phyloP scores from a whole-genome alignment of 1,140 invertebrate species.

The Drosophila repleta region DNA sequence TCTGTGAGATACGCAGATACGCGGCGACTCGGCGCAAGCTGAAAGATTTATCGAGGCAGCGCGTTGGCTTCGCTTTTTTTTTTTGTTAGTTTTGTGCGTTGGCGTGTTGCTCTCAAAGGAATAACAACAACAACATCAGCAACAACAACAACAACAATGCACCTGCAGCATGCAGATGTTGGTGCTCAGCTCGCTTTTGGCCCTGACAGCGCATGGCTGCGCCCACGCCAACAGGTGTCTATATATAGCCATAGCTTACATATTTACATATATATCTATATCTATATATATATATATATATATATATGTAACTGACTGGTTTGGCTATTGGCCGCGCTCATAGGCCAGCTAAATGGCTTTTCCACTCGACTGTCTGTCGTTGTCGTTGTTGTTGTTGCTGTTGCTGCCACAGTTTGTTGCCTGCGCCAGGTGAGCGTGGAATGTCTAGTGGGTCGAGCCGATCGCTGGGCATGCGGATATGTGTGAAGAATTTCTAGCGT shows the following conservation, averaged over 20 bases:
- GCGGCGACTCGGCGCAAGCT: not conserved
- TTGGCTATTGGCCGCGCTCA: conserved; percentile 12
- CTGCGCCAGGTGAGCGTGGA: conserved; percentile 12
- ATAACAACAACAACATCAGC: conserved; percentile 16
- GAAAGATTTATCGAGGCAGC: conserved; percentile 23
- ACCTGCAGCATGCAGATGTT: conserved; percentile 35
- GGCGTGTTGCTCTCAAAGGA: conserved; percentile 26
- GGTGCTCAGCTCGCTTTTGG: conserved; percentile 13
- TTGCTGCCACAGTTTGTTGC: not conserved
- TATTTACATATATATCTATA: not conserved
- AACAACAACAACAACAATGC: conserved; percentile 32
- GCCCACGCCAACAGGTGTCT: conserved; percentile 31
- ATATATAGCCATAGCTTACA: conserved; percentile 12
- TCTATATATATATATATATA: not conserved
- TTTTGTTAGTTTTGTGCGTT: conserved; percentile 6
- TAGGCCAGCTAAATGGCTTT: conserved; percentile 4
- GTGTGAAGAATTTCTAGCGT: conserved; percentile 5
- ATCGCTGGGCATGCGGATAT: not conserved
- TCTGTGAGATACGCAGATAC: conserved; percentile 16
- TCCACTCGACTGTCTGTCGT: not conserved
- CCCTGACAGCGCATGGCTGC: conserved; percentile 34
- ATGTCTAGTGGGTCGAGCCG: conserved; percentile 1
- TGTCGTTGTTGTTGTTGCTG: conserved; percentile 2
- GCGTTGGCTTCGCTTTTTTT: not conserved
- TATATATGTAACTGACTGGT: conserved; percentile 22